phyloP scores from a whole-genome alignment of 2,113 vertebrate genomes.

The Caretta caretta region DNA sequence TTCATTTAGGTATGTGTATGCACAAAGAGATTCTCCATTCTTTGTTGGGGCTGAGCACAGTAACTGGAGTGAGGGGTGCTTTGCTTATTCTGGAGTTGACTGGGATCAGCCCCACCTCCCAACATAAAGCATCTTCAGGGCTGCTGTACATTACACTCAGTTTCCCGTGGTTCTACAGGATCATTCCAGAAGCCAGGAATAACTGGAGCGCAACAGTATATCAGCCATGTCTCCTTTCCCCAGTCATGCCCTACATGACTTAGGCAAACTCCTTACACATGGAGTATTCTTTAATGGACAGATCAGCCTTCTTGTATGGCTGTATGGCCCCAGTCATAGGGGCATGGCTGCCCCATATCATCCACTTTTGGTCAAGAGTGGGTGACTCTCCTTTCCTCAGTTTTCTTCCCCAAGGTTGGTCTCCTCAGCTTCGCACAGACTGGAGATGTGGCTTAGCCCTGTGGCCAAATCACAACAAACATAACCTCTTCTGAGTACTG shows the following conservation, averaged over 20 bases:
- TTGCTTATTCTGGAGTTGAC: not conserved
- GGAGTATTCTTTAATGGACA: too few relatives aligned
- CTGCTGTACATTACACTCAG: not conserved
- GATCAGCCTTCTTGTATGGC: too few relatives aligned
- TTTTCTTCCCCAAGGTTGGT: too few relatives aligned
- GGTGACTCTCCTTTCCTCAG: too few relatives aligned
- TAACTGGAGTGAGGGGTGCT: not conserved
- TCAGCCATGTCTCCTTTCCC: not conserved
- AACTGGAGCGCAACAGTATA: not conserved
- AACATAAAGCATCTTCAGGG: not conserved
- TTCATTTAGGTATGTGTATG: not conserved
- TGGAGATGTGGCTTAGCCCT: too few relatives aligned
- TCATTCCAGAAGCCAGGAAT: not conserved
- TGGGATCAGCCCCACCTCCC: not conserved
- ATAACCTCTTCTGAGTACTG: too few relatives aligned
- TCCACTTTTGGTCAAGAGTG: too few relatives aligned
- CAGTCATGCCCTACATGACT: not conserved
- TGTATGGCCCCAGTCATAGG: too few relatives aligned
- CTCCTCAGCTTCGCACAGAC: too few relatives aligned
- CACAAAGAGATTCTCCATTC: not conserved
- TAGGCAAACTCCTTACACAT: not conserved
- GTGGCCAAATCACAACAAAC: too few relatives aligned
- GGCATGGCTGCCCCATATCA: too few relatives aligned
- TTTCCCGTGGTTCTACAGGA: not conserved
- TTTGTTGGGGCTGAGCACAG: not conserved